A percentile compares a stretch with the other conserved stretches of the same genome.
Evolutionary conservation across 2,888 invertebrate species (phyloP).

Genomic region (Andricus quercusramuli): DNA sequence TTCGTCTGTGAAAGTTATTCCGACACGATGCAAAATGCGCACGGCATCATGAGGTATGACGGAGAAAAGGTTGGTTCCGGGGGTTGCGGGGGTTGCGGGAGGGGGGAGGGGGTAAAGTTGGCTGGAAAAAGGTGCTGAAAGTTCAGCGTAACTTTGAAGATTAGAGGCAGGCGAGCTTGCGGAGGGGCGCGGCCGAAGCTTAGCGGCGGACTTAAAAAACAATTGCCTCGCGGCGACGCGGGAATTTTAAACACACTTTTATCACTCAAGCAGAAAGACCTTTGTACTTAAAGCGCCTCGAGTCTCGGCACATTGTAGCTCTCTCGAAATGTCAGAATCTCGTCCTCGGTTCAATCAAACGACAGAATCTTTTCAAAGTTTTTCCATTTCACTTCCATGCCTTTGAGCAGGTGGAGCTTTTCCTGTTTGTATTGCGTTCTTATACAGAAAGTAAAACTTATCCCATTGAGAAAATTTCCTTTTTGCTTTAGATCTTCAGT

Average conservation of each 20-base stretch:
- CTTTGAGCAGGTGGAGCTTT: constrained; percentile 19
- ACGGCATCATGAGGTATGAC: constrained; percentile 36
- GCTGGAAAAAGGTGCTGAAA: constrained; percentile 53
- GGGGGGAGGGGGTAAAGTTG: constrained; percentile 1
- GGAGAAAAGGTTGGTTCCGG: constrained; percentile 42
- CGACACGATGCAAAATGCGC: constrained; percentile 55
- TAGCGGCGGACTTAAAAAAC: constrained; percentile 67
- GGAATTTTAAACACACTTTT: constrained; percentile 72
- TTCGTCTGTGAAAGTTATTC: constrained; percentile 60
- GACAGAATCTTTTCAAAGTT: constrained; percentile 29
- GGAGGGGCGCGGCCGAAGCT: constrained; percentile 51
- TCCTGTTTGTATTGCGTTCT: constrained; percentile 13
- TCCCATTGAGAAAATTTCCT: background rate
- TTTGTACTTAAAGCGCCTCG: constrained; percentile 53
- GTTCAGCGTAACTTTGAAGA: constrained; percentile 66
- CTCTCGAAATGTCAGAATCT: constrained; percentile 34
- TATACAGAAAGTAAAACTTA: constrained; percentile 1
- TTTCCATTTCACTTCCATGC: constrained; percentile 30
- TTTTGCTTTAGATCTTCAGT: background rate
- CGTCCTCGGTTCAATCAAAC: constrained; percentile 38
- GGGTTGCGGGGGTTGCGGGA: background rate
- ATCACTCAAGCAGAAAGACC: constrained; percentile 59
- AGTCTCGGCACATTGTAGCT: constrained; percentile 46
- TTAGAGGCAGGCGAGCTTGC: constrained; percentile 58
- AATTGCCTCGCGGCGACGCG: constrained; percentile 67